A percentile compares a stretch with the other conserved stretches of the same genome.
These are phyloP conservation scores for Tinea semifulvella DNA, from an alignment of 2,888 invertebrate species.

Conservation along the genomic window DNA sequence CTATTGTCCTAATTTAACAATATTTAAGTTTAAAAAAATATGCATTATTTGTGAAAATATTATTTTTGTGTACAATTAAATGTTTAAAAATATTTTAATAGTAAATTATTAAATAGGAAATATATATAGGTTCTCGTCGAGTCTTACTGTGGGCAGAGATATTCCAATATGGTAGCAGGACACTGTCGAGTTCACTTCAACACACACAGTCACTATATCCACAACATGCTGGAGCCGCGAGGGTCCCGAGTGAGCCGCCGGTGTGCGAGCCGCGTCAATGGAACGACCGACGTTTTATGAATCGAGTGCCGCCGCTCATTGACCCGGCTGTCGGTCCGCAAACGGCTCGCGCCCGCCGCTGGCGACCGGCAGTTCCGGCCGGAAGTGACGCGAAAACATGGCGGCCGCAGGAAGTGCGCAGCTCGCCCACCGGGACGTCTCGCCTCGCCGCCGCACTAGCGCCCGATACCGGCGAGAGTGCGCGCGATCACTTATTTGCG, in stretches of 20 bases:
- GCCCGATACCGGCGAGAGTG: conserved; percentile 55
- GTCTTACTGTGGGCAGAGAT: not conserved
- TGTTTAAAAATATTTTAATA: not conserved
- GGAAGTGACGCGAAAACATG: conserved; percentile 66
- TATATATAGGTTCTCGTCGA: not conserved
- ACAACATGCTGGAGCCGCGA: conserved; percentile 40
- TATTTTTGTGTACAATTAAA: not conserved
- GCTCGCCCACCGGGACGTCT: conserved; percentile 64
- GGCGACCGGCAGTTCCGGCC: conserved; percentile 39
- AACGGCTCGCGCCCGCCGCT: conserved; percentile 19
- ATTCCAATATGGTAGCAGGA: conserved; percentile 1
- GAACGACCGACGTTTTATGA: conserved; percentile 65
- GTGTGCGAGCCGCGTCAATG: conserved; percentile 57
- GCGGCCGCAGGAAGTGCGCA: conserved; percentile 66
- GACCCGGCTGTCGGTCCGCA: conserved; percentile 39
- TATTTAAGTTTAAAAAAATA: not conserved
- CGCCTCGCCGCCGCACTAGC: conserved; percentile 39
- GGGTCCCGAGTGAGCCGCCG: conserved; percentile 64
- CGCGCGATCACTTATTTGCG: conserved; percentile 60
- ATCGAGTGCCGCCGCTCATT: conserved; percentile 61
- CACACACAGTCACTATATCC: conserved; percentile 32
- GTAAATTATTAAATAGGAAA: not conserved
- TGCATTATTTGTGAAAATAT: not conserved
- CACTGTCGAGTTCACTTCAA: conserved; percentile 38
- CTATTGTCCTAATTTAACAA: no score